Evolutionary conservation across 2,888 invertebrate species (phyloP), one percentile per base, ranked within the genome.

Genomic region (Pachliopta kotzebuea): DNA sequence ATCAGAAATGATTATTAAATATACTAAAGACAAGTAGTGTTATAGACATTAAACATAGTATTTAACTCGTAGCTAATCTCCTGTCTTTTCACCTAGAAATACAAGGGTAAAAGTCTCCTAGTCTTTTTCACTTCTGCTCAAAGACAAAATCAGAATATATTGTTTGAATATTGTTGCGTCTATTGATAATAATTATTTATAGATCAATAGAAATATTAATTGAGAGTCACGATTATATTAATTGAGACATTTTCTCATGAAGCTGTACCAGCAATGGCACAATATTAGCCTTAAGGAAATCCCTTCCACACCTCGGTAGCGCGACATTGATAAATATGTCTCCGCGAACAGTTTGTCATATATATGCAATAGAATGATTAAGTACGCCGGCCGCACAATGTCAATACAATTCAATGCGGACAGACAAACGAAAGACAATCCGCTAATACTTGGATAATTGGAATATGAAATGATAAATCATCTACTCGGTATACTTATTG

Each of bases 381-480:
- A 63, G 17, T 24, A 45, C 54, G 9, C 21, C 7, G 3, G 56
- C 17, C 37, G 31, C 45, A 52, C 62, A 59, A 24, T 56, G 45
- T 59, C 21, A 24, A 54, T 60, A 67, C 69, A 67, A 67, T 66
- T 60, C 59, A 69, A 67, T 67, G 62, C 65, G 64, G 62, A 67
- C 37, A 37, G 37, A 37, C 37, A 37, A 37, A 60, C 50, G 49
- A 65, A 56, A 66, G 63, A 63, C 69, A 70, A 68, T 68, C 66
- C 62, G 64, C 69, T 68, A 65, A 71, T 69, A 60, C 67, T 67
- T 66, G 63, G 66, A 65, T 68, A 70, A 70, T 67, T 68, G 64
- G 72, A 68, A 71, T 70, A 68, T 68, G 61, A 65, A 65, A 76
- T 77, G 84, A 86, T 88, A 86, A 86, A 87, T 88, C 85, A 86